Conservation (phyloP, 1,140 invertebrate species). For the Neodiprion lecontei region DNA sequence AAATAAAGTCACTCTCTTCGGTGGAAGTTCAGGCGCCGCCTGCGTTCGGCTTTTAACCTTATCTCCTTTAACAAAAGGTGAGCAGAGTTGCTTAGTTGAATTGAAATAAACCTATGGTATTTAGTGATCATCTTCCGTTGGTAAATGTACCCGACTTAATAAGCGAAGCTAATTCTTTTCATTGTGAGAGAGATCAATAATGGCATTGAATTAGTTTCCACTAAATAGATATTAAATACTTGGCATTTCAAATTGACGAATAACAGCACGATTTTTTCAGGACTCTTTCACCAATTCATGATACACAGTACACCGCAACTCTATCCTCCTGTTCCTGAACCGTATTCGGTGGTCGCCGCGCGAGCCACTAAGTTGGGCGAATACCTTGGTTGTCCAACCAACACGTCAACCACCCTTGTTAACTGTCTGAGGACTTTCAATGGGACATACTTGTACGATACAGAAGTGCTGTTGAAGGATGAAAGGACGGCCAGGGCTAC, state of each 20-base stretch:
- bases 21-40: slow-evolving; percentile 67
- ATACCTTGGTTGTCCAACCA: not conserved
- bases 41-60: slow-evolving; percentile 58
- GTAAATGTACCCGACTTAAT: no score
- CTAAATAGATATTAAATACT: not conserved
- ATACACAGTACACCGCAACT: not conserved
- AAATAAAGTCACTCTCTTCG: slow-evolving; percentile 65
- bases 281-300: not conserved
- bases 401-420: not conserved
- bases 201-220: no score
- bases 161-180: no score
- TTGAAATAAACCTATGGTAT: not conserved
- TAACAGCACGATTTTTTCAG: not conserved
- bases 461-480: not conserved
- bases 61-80: slow-evolving; percentile 44
- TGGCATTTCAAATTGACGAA: no score
- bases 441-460: not conserved
- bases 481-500: not conserved
- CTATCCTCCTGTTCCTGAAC: not conserved
- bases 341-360: not conserved
- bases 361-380: not conserved
- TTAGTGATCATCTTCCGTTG: no score
- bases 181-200: no score
- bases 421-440: not conserved
- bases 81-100: not conserved